phyloP scores from a whole-genome alignment of 2,888 invertebrate species.

The Trachelus stipa region DNA sequence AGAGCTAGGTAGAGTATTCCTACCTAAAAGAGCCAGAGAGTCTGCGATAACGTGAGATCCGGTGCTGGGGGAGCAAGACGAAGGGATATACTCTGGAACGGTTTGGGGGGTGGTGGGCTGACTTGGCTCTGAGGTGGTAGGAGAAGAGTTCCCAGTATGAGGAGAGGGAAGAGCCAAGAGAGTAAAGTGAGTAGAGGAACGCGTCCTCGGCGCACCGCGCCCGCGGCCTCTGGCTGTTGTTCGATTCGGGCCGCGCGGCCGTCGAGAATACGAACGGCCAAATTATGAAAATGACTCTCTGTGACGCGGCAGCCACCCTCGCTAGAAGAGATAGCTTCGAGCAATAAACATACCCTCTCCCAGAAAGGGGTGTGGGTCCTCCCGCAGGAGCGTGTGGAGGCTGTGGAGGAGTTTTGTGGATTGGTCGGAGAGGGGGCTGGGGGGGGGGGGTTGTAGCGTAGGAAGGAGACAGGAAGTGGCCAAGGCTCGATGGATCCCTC shows the following conservation, averaged over 20 bases:
- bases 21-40: conserved; percentile 3
- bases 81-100: conserved; percentile 1
- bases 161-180: conserved; percentile 19
- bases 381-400: neutral
- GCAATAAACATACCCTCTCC: conserved; percentile 64
- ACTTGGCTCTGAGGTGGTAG: conserved; percentile 20
- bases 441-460: neutral
- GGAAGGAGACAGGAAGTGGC: neutral
- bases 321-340: conserved; percentile 63
- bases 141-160: conserved; percentile 14
- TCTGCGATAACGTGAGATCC: conserved; percentile 4
- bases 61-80: conserved; percentile 3
- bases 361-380: conserved; percentile 11
- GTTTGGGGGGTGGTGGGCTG: conserved; percentile 7
- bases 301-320: conserved; percentile 67
- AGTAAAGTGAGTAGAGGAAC: conserved; percentile 22
- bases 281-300: conserved; percentile 73
- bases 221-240: conserved; percentile 67
- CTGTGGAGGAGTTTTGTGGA: neutral
- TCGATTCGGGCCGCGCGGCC: conserved; percentile 69
- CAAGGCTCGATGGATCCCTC: neutral
- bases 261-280: conserved; percentile 72
- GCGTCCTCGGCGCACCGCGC: conserved; percentile 49
- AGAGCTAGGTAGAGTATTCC: conserved; percentile 1
- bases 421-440: neutral